These are phyloP conservation scores for Sander vitreus DNA, from an alignment of 2,113 vertebrate species.

Conservation along the genomic window DNA sequence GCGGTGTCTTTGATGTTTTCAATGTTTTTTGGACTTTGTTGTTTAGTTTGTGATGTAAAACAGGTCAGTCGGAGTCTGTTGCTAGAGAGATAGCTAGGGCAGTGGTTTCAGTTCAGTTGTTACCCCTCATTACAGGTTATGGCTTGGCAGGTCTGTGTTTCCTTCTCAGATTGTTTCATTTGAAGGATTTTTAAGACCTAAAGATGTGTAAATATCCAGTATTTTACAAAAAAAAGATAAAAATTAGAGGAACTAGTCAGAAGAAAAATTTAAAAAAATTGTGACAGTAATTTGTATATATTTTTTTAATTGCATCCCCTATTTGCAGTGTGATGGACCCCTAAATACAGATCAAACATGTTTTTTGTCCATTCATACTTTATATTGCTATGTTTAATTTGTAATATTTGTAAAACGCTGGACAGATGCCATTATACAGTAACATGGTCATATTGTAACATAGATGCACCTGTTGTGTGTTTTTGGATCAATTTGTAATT, in stretches of 20 bases:
- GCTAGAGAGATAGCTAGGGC: background rate
- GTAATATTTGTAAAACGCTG: too few relatives aligned
- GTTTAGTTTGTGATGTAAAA: slow-evolving; percentile 27
- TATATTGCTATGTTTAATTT: too few relatives aligned
- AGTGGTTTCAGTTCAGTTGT: background rate
- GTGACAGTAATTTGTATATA: background rate
- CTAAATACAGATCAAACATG: too few relatives aligned
- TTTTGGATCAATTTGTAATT: too few relatives aligned
- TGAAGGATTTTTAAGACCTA: background rate
- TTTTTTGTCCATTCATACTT: too few relatives aligned
- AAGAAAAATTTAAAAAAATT: too few relatives aligned
- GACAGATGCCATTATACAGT: too few relatives aligned
- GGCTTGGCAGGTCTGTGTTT: background rate
- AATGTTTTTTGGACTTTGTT: slow-evolving; percentile 62
- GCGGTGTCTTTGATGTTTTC: slow-evolving; percentile 8
- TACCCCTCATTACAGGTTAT: background rate
- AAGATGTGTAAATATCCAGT: background rate
- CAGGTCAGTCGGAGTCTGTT: background rate
- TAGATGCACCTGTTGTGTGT: too few relatives aligned
- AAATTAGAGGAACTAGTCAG: background rate
- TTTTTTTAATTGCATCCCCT: too few relatives aligned
- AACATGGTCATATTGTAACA: too few relatives aligned
- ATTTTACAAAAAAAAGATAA: background rate
- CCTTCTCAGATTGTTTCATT: background rate
- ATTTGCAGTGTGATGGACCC: too few relatives aligned